Evolutionary conservation across 30 jellyfish, hydroid and myxozoan genomes (phyloP), one percentile per base, ranked within the genome.

Genomic region (Haliclystus octoradiatus): DNA sequence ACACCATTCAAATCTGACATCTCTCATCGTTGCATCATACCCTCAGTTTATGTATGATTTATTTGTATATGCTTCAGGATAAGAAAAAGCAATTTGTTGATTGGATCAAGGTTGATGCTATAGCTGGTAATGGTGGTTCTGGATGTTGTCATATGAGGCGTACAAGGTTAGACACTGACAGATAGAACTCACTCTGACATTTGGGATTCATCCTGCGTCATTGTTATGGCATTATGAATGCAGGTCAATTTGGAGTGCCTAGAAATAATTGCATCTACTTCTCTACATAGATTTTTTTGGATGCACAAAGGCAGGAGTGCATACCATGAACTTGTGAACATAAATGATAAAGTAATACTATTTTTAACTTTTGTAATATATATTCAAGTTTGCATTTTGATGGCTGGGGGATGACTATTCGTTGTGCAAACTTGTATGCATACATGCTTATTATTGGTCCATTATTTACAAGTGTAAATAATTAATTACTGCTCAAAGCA

Each of bases 71-170:
- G 57, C 19, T 9, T 40, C 19, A 40, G 57, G 57, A 40, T 40
- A 40, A 40, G 19, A 5, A 9, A 5, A 9, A 40, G 57, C 57
- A 50, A 68, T 89, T 89, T 61, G 75, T 89, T 12, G 98, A 89
- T 65, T 89, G 98, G 98, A 70, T 50, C 72, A 53, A 62, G 15
- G 26, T 81, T 47, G 66, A 72, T 53, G 62, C 81, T 52, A 81
- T 72, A 52, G 93, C 98, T 33, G 98, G 98, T 4, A 50, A 89
- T 76, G 98, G 98, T 3, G 98, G 98, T 2, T 40, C 64, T 67
- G 98, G 98, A 28, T 28, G 62, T 29, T 80, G 82, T 7, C 94
- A 82, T 73, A 26, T 82, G 52, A 82, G 78, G 34, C 66, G 71
- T 68, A 82, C 87, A 73, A 82, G 88, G 94, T 82, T 3, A 14